A percentile compares a stretch with the other conserved stretches of the same genome.
These are phyloP conservation scores for Torymus texanus DNA, from an alignment of 2,888 invertebrate genomes.

Conservation along the genomic window DNA sequence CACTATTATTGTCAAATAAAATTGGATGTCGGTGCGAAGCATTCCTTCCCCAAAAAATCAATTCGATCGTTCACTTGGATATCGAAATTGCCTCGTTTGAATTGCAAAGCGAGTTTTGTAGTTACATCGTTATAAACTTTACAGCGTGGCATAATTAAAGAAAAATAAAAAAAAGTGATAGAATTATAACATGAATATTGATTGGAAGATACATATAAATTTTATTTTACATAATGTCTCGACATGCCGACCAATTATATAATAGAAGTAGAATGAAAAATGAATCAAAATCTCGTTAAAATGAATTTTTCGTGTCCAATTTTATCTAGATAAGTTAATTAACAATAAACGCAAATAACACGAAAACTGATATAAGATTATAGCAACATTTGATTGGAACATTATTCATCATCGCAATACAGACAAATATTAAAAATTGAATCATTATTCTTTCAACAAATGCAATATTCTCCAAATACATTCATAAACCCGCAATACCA, in stretches of 20 bases:
- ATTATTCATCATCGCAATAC: no score
- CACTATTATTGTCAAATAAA: slow-evolving; percentile 39
- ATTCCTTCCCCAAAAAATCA: slow-evolving; percentile 41
- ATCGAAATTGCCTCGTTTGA: slow-evolving; percentile 47
- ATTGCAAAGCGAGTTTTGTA: slow-evolving; percentile 35
- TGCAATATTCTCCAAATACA: no score
- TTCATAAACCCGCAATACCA: no score
- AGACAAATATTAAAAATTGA: no score
- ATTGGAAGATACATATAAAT: not conserved
- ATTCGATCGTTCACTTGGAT: slow-evolving; percentile 37
- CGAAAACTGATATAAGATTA: not conserved
- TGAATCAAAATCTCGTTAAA: no score
- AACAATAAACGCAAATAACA: not conserved
- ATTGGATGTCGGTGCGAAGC: slow-evolving; percentile 16
- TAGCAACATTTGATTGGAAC: no score
- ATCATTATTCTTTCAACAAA: no score
- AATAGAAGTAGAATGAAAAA: not conserved
- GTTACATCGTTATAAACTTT: slow-evolving; percentile 36
- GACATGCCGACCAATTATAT: not conserved
- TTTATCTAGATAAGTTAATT: no score
- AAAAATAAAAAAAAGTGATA: slow-evolving; percentile 1
- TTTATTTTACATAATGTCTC: slow-evolving; percentile 5
- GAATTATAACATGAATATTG: slow-evolving; percentile 7
- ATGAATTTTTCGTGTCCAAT: no score
- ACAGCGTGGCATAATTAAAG: slow-evolving; percentile 34